These are phyloP conservation scores for Periplaneta americana DNA, from an alignment of 1,140 invertebrate species.

Conservation along the genomic window DNA sequence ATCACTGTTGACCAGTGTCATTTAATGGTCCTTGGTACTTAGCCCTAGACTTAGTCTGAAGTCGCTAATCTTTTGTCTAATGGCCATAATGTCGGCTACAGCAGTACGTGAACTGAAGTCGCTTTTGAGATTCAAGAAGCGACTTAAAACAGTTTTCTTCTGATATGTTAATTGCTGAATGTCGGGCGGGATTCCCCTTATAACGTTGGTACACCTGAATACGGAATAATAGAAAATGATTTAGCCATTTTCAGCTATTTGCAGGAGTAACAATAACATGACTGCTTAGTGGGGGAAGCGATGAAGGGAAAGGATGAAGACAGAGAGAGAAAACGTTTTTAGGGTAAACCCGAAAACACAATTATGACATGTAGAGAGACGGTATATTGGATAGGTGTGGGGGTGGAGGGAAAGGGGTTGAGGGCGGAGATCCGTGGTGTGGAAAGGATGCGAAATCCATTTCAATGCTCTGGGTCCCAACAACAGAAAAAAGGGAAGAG, in stretches of 20 bases:
- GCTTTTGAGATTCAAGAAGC: too few relatives aligned
- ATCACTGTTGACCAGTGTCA: too few relatives aligned
- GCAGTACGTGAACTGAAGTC: too few relatives aligned
- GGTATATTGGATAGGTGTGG: too few relatives aligned
- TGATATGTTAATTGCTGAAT: not conserved
- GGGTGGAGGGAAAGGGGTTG: too few relatives aligned
- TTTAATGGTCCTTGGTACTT: too few relatives aligned
- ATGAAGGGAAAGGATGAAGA: not conserved
- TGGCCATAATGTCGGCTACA: too few relatives aligned
- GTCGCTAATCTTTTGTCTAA: too few relatives aligned
- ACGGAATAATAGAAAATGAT: not conserved
- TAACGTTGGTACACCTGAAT: not conserved
- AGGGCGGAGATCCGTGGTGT: not conserved
- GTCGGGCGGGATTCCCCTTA: not conserved
- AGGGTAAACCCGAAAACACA: not conserved
- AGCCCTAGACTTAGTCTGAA: too few relatives aligned
- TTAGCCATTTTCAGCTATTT: not conserved
- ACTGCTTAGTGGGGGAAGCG: not conserved
- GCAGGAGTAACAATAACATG: not conserved
- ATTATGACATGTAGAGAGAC: not conserved
- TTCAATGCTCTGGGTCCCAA: not conserved
- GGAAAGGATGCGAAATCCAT: not conserved
- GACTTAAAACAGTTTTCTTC: not conserved
- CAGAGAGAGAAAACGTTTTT: not conserved
- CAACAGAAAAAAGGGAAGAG: too few relatives aligned